Evolutionary conservation across 2,797 vertebrate species (phyloP), one percentile per base, ranked within the genome.

Genomic region (Smutsia gigantea): DNA sequence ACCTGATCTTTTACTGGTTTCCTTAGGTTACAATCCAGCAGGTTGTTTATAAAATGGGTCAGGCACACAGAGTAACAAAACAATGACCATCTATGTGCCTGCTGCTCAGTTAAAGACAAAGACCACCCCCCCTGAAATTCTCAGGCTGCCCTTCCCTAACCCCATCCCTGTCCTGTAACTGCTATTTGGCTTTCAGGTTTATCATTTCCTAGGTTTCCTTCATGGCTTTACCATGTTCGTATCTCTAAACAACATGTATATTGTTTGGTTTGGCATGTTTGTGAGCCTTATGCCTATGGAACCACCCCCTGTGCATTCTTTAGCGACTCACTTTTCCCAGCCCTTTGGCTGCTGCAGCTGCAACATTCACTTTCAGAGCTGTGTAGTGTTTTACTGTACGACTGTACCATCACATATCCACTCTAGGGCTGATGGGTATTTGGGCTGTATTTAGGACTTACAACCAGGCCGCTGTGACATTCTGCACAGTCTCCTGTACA

Each of bases 331-430:
- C 25, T 59, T 83, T 23, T 14, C 34, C 27, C 46, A 46, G 46
- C 46, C 46, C 46, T 46, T 46, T 55, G 74, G 78, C 25, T 46
- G 21, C 14, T 15, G 39, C 6, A n/a, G 29, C 27, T 63, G 31
- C 13, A 31, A 15, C n/a, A 49, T 27, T 39, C 72, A 2, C 68
- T 55, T 61, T 72, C 53, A 78, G 0, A n/a, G 61, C 19, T 66
- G 15, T 4, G 37, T 1, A 75, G 13, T 51, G 19, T 39, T 77
- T 42, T 0, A 5, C 3, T 21, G 4, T 0, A 27, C 1, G 59
- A 39, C 51, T 53, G 10, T 1, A 53, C 3, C 25, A 31, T 49
- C 29, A 46, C 2, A 29, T 19, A 74, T 34, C 82, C 17, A 17
- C 15, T 49, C 72, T 21, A 53, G 34, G 15, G 78, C 5, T 61